phyloP scores from a whole-genome alignment of 2,797 vertebrate genomes.

The Cephalopachus bancanus region DNA sequence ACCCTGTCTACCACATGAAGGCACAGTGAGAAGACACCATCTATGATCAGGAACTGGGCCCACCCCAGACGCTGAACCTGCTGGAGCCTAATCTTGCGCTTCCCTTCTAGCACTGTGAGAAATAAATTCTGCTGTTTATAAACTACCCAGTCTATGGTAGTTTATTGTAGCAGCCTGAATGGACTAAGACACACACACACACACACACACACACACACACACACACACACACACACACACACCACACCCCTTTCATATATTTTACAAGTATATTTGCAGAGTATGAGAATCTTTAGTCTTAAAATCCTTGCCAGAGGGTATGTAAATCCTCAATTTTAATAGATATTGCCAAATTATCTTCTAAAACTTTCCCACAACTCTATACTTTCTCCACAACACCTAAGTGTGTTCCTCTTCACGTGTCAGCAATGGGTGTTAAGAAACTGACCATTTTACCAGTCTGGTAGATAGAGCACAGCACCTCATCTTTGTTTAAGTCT shows the following conservation, averaged over 20 bases:
- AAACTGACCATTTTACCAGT: neutral
- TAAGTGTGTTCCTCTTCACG: neutral
- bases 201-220: rapidly evolving
- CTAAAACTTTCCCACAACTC: neutral
- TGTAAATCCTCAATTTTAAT: neutral
- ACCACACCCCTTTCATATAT: neutral
- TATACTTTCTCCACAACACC: neutral
- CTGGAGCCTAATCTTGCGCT: no score
- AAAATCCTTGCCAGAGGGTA: neutral
- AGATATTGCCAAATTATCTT: neutral
- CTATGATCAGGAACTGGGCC: neutral
- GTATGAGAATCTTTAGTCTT: neutral
- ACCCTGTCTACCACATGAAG: neutral
- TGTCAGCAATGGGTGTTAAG: neutral
- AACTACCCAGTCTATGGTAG: neutral
- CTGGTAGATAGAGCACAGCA: neutral
- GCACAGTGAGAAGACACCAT: neutral
- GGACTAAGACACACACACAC: neutral
- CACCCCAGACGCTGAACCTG: neutral
- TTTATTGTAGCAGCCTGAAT: neutral
- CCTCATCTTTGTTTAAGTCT: neutral
- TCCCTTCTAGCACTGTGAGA: neutral
- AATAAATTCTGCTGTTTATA: neutral
- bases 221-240: rapidly evolving
- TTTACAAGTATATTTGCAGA: neutral